Evolutionary conservation across 1,140 invertebrate species (phyloP).

Genomic region (Frieseomelitta varia): DNA sequence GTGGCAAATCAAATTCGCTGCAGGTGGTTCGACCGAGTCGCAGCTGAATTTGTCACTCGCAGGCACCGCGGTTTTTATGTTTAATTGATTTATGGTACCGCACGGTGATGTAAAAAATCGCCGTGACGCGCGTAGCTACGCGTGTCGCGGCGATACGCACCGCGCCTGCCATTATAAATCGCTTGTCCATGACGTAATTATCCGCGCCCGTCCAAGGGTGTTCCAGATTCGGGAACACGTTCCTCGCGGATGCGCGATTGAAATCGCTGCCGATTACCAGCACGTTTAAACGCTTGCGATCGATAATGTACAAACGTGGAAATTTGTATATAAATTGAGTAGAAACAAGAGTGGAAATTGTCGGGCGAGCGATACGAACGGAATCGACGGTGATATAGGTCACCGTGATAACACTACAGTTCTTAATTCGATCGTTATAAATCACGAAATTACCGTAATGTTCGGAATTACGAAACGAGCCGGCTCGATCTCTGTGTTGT

Average conservation of each 20-base stretch:
- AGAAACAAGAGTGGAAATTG: background rate
- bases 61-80: constrained; percentile 46
- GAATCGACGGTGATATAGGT: constrained; percentile 5
- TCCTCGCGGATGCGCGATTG: background rate
- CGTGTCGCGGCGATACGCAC: background rate
- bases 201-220: background rate
- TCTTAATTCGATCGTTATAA: background rate
- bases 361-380: background rate
- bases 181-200: constrained; percentile 17
- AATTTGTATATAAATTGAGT: background rate
- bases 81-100: constrained; percentile 55
- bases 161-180: constrained; percentile 32
- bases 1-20: constrained; percentile 43
- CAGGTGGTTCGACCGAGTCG: constrained; percentile 43
- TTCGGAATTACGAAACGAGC: background rate
- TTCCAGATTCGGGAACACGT: background rate
- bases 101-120: constrained; percentile 50
- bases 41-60: constrained; percentile 51
- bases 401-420: background rate
- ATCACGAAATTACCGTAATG: constrained; percentile 13
- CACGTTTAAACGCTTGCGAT: background rate
- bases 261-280: too few relatives aligned
- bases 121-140: background rate
- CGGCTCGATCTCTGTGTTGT: background rate
- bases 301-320: background rate